These are phyloP conservation scores for Dasypolia templi DNA, from an alignment of 2,888 invertebrate genomes.

Conservation along the genomic window DNA sequence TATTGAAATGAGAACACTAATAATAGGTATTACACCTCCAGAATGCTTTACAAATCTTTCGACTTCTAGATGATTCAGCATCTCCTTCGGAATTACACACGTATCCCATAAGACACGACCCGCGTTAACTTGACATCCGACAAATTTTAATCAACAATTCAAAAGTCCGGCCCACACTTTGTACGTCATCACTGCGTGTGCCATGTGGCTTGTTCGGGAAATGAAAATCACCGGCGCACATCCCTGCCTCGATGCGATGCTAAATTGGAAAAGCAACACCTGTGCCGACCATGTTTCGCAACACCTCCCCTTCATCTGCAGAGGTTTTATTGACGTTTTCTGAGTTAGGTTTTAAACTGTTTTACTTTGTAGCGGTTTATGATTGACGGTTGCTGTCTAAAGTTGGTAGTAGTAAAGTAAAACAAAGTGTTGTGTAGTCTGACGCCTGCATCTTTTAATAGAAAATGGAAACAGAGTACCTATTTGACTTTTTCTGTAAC, in stretches of 20 bases:
- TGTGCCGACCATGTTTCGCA: conserved; percentile 73
- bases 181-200: conserved; percentile 62
- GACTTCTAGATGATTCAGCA: neutral
- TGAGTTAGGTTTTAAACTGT: conserved; percentile 58
- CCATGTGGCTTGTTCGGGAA: conserved; percentile 68
- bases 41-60: neutral
- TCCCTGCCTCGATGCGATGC: conserved; percentile 72
- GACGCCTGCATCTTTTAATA: neutral
- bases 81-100: conserved; percentile 1
- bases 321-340: conserved; percentile 57
- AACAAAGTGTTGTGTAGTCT: conserved; percentile 12
- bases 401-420: conserved; percentile 12
- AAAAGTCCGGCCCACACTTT: conserved; percentile 64
- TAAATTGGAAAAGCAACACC: conserved; percentile 84
- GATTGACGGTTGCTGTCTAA: conserved; percentile 52
- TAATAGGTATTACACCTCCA: neutral
- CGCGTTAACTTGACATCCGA: conserved; percentile 37
- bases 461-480: neutral
- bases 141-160: conserved; percentile 69
- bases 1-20: too few relatives aligned
- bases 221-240: conserved; percentile 78
- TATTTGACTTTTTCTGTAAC: neutral
- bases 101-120: conserved; percentile 15
- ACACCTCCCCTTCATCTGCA: conserved; percentile 65
- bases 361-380: conserved; percentile 50